These are phyloP conservation scores for Salvelinus sp. DNA, from an alignment of 2,113 vertebrate species.

Conservation along the genomic window DNA sequence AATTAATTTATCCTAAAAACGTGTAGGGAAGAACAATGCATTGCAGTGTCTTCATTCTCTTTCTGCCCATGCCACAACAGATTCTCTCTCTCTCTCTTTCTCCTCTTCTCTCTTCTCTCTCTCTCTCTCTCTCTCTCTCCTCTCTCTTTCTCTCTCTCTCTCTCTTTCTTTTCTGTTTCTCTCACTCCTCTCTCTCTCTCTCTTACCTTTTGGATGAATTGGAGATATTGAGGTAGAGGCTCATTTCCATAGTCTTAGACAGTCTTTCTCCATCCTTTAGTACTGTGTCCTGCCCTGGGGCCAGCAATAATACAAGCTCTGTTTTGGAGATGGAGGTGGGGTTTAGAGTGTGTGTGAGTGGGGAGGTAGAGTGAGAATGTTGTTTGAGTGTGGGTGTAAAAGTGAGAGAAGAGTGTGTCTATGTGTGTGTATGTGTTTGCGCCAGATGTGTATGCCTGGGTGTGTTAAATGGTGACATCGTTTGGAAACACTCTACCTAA, in stretches of 20 bases:
- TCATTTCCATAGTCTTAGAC: too few relatives aligned
- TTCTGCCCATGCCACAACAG: too few relatives aligned
- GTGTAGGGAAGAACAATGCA: constrained; percentile 69
- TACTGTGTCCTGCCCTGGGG: too few relatives aligned
- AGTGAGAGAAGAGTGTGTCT: constrained; percentile 15
- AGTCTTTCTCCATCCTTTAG: too few relatives aligned
- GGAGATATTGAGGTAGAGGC: too few relatives aligned
- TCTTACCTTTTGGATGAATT: too few relatives aligned
- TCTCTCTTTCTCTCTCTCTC: constrained; percentile 25
- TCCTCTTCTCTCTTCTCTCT: constrained; percentile 12
- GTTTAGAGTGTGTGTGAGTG: too few relatives aligned
- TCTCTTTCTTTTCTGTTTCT: not conserved
- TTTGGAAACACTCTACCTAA: not conserved
- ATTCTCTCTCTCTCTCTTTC: constrained; percentile 10
- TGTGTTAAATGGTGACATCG: not conserved
- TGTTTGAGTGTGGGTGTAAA: not conserved
- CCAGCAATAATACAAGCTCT: too few relatives aligned
- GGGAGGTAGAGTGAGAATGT: not conserved
- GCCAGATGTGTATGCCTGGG: not conserved
- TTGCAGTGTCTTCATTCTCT: constrained; percentile 39
- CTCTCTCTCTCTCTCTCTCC: constrained; percentile 20
- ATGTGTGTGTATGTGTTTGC: constrained; percentile 2
- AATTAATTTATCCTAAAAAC: constrained; percentile 76
- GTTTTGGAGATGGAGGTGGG: too few relatives aligned
- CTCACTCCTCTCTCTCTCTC: not conserved